phyloP scores from a whole-genome alignment of 2,888 invertebrate species.

The Siphonodentalium dalli region DNA sequence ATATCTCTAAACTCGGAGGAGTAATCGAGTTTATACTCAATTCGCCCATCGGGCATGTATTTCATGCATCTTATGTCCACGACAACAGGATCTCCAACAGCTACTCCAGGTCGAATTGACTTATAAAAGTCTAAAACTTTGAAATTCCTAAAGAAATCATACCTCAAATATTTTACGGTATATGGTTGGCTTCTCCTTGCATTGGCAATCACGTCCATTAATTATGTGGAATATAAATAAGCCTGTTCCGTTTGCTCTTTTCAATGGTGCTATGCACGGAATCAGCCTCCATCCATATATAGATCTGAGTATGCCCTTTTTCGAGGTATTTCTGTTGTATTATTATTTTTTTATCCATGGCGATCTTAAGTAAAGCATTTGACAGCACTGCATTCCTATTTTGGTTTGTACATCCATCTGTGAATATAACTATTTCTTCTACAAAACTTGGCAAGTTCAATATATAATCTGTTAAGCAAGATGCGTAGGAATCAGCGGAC shows the following conservation, averaged over 20 bases:
- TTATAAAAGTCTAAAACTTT: conserved; percentile 8
- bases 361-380: conserved; percentile 15
- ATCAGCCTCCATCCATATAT: conserved; percentile 28
- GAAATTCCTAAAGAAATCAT: conserved; percentile 16
- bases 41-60: conserved; percentile 9
- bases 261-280: conserved; percentile 22
- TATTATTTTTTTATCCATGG: conserved; percentile 5
- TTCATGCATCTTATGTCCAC: conserved; percentile 11
- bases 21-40: neutral
- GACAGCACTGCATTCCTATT: conserved; percentile 20
- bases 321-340: conserved; percentile 22
- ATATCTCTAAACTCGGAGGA: too few relatives aligned
- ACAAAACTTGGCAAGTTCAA: neutral
- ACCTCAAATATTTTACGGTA: conserved; percentile 13
- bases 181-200: conserved; percentile 11
- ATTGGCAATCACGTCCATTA: conserved; percentile 7
- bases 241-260: too few relatives aligned
- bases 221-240: too few relatives aligned
- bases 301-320: conserved; percentile 23
- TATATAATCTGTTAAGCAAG: conserved; percentile 15
- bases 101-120: conserved; percentile 14
- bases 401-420: conserved; percentile 22
- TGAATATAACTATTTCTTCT: conserved; percentile 17
- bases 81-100: conserved; percentile 22
- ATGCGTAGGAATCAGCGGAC: conserved; percentile 14